These are phyloP conservation scores for Rynchops niger DNA, from an alignment of 2,113 vertebrate species.

Conservation along the genomic window DNA sequence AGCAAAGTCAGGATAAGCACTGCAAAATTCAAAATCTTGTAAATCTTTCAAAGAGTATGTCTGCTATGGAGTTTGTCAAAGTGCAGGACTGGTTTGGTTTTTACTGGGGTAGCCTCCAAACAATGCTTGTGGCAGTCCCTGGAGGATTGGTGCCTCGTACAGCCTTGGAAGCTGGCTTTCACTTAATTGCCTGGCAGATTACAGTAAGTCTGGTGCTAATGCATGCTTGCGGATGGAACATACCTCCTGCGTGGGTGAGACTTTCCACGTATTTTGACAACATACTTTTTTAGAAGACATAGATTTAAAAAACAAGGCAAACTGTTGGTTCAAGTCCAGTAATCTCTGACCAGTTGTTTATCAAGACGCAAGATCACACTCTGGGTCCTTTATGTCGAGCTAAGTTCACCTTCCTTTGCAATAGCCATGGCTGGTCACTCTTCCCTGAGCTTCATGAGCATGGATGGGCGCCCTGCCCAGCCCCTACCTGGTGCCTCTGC, in stretches of 20 bases:
- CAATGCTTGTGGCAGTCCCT: background rate
- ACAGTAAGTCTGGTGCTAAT: background rate
- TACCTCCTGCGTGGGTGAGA: background rate
- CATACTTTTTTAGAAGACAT: background rate
- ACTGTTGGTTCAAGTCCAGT: background rate
- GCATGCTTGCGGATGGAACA: background rate
- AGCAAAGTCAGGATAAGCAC: background rate
- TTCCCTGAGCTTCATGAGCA: background rate
- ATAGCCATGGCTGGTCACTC: background rate
- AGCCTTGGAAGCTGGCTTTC: background rate
- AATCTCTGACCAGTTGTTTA: background rate
- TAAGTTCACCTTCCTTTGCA: background rate
- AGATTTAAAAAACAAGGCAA: background rate
- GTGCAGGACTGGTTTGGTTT: background rate
- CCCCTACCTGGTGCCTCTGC: background rate
- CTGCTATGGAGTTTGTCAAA: too few species aligned
- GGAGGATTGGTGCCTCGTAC: rapidly evolving
- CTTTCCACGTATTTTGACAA: background rate
- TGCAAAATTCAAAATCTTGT: background rate
- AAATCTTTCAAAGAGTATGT: background rate
- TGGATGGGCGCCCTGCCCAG: background rate
- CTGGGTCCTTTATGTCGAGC: rapidly evolving
- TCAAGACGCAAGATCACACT: background rate
- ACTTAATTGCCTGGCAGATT: background rate
- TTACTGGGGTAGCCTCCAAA: background rate